A percentile compares a stretch with the other conserved stretches of the same genome.
Evolutionary conservation across 2,113 vertebrate species (phyloP).

Genomic region (Engystomops pustulosus): DNA sequence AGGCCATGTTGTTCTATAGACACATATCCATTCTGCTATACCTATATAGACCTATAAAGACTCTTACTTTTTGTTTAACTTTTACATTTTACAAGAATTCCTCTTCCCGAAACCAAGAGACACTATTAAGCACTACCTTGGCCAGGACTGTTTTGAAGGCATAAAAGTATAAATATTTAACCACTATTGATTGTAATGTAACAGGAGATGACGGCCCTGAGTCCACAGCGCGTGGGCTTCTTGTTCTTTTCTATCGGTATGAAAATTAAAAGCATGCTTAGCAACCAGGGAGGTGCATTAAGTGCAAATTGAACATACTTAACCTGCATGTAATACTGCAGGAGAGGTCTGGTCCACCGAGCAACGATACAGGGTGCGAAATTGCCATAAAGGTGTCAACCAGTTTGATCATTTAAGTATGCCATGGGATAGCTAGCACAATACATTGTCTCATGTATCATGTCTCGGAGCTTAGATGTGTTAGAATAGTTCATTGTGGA

Average conservation of each 20-base stretch:
- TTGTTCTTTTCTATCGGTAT: conserved; percentile 51
- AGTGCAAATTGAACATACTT: conserved; percentile 53
- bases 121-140: conserved; percentile 51
- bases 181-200: conserved; percentile 57
- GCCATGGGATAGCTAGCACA: not conserved
- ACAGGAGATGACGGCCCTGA: conserved; percentile 56
- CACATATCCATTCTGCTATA: not conserved
- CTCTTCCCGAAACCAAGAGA: conserved; percentile 53
- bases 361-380: not conserved
- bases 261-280: conserved; percentile 57
- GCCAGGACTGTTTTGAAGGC: conserved; percentile 48
- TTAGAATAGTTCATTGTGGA: too few relatives aligned
- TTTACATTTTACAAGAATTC: conserved; percentile 51
- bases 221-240: conserved; percentile 38
- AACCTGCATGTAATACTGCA: conserved; percentile 40
- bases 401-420: not conserved
- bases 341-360: not conserved
- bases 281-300: conserved; percentile 52
- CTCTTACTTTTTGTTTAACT: conserved; percentile 39
- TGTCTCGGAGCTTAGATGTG: too few relatives aligned
- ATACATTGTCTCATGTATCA: not conserved
- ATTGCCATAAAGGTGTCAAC: not conserved
- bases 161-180: conserved; percentile 60
- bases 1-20: not conserved
- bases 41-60: not conserved